Evolutionary conservation across 2,888 invertebrate species (phyloP).

Genomic region (Mayetiola destructor): DNA sequence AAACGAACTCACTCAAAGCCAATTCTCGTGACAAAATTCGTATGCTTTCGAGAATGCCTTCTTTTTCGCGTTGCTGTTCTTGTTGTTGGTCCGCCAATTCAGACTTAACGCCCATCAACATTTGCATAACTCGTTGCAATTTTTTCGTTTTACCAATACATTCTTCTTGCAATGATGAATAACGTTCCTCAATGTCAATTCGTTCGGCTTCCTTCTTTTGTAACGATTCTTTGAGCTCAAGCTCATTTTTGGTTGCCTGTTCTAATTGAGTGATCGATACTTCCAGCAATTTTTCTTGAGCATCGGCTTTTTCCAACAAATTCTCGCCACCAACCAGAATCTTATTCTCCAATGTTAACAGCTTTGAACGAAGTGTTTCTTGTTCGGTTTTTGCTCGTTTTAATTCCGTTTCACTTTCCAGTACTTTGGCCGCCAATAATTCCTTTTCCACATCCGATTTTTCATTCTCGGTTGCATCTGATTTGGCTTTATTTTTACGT

Average conservation of each 20-base stretch:
- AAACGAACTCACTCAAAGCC: conserved; percentile 76
- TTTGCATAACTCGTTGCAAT: conserved; percentile 73
- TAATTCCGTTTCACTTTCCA: conserved; percentile 57
- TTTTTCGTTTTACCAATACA: conserved; percentile 85
- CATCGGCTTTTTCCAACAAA: conserved; percentile 88
- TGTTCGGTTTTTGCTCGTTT: conserved; percentile 64
- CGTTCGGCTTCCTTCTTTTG: conserved; percentile 85
- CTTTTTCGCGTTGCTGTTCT: conserved; percentile 95
- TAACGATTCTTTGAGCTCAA: conserved; percentile 63
- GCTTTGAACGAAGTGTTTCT: conserved; percentile 66
- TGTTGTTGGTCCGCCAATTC: conserved; percentile 76
- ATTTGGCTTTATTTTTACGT: conserved; percentile 23
- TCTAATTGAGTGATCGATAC: conserved; percentile 74
- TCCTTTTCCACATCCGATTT: conserved; percentile 46
- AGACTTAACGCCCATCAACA: conserved; percentile 72
- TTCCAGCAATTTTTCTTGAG: conserved; percentile 78
- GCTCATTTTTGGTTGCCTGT: conserved; percentile 61
- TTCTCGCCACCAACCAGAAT: conserved; percentile 97
- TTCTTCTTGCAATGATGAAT: conserved; percentile 89
- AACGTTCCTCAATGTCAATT: conserved; percentile 86
- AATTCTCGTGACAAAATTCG: conserved; percentile 79
- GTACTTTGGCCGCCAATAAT: conserved; percentile 47
- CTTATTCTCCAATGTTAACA: conserved; percentile 82
- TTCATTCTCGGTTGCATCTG: conserved; percentile 30
- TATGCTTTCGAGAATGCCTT: conserved; percentile 85